Evolutionary conservation across 2,888 invertebrate species (phyloP), one percentile per base, ranked within the genome.

Genomic region (Orchesella flavescens): DNA sequence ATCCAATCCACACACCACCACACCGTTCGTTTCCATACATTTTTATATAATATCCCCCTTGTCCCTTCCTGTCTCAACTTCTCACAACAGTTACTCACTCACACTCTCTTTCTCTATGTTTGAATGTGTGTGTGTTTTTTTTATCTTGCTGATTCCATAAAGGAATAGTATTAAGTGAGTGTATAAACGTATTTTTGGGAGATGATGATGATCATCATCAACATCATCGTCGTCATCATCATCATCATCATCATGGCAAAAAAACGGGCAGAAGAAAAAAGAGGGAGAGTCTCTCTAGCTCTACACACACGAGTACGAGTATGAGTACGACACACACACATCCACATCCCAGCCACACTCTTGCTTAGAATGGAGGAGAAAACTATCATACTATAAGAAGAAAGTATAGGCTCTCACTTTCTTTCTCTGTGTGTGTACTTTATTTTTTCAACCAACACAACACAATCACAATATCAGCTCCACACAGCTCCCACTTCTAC

Each of bases 241-340:
- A 61, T 68, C 49, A 68, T 49, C 68, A 68, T 74, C 74, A 74
- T 71, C 71, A 71, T n/a, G n/a, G n/a, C n/a, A 24, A 43, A 71
- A 63, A 73, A 74, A 74, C 74, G 61, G 74, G 61, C 46, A 63
- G 63, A 46, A 74, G 63, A 74, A 68, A 74, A 74, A 74, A 74
- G 74, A 74, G 74, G 74, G 74, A 74, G 74, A 74, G 74, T 74
- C 74, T 83, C 63, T 72, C 79, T 61, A 57, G 59, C 79, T 84
- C 74, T 69, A 71, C 75, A 43, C 74, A 74, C 81, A 68, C 55
- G 73, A n/a, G n/a, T n/a, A n/a, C n/a, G n/a, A n/a, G n/a, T n/a
- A n/a, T n/a, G n/a, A n/a, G n/a, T 65, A 77, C 78, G 34, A 65
- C 65, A 65, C 65, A 65, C 65, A 65, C 65, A 46, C 46, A n/a